Base-by-base conservation (phyloP, 2,888 invertebrate genomes). In the Tinea semifulvella region DNA sequence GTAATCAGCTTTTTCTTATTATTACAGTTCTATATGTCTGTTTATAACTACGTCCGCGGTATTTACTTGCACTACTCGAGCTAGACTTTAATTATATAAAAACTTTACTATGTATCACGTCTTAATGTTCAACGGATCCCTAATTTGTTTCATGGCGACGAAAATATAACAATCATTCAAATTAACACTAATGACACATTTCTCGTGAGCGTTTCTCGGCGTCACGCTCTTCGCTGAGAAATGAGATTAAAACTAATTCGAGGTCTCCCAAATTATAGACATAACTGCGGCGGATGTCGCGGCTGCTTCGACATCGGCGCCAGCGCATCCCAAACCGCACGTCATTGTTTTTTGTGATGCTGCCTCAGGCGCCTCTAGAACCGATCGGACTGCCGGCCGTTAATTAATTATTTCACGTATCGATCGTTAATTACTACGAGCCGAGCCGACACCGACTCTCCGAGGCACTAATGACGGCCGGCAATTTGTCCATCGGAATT, bases 331-430 rank as follows among this genome's bases (percentile, higher is more conserved):
- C 59, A 77, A 79, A 80, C 72, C 72, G 79, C 77, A 71, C 72
- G 77, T 80, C 79, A 80, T 80, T 79, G 77, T 79, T 80, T 80
- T 80, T 80, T 80, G 74, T 77, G 62, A 53, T 60, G 56, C 62
- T 60, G 63, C 71, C 71, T 57, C 62, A 61, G 70, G 72, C 71
- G 63, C 63, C 68, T 62, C 56, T 61, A 60, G 63, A 61, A 62
- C 63, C 63, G 62, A 68, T 65, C 66, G 61, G 57, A 67, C 58
- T 61, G 61, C 16, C 61, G 55, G 60, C 65, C 69, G 60, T 72
- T 79, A 80, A 80, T 80, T 80, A 80, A 80, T 80, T 80, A 80
- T 75, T 77, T 76, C 74, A 73, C 73, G 70, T 77, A 80, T 80
- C 72, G 79, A 76, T 79, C 77, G 75, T 79, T 80, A 79, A 80